Conservation (phyloP, 2,113 vertebrate genomes). For the Hemichromis elongatus region DNA sequence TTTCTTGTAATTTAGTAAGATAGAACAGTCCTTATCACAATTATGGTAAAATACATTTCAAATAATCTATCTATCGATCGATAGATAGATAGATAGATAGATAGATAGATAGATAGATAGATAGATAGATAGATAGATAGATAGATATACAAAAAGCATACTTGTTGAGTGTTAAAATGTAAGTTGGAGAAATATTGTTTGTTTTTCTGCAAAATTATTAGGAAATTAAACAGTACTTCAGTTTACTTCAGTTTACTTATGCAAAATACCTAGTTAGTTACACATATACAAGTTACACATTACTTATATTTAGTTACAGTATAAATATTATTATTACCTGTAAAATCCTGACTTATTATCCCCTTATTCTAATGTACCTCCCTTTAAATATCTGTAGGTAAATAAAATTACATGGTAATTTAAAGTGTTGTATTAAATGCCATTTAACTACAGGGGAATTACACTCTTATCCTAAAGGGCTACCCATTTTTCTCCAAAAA, state of each 20-base stretch:
- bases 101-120: too few species aligned
- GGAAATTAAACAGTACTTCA: not conserved
- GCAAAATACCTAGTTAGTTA: not conserved
- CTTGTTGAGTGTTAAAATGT: not conserved
- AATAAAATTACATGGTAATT: not conserved
- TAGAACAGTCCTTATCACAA: not conserved
- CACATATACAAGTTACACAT: not conserved
- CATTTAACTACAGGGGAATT: not conserved
- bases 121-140: too few species aligned
- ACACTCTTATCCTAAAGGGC: not conserved
- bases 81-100: too few species aligned
- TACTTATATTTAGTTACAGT: not conserved
- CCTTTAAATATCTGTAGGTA: not conserved
- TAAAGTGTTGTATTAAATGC: not conserved
- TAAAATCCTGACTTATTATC: not conserved
- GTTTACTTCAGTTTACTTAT: not conserved
- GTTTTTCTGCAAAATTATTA: not conserved
- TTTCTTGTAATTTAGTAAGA: not conserved
- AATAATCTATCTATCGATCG: too few species aligned
- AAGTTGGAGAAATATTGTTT: not conserved
- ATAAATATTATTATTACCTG: not conserved
- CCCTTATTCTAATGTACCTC: not conserved
- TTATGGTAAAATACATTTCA: not conserved
- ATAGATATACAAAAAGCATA: rapidly evolving
- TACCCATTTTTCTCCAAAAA: not conserved